phyloP scores from a whole-genome alignment of 2,113 vertebrate species.

The Gracilinanus agilis region DNA sequence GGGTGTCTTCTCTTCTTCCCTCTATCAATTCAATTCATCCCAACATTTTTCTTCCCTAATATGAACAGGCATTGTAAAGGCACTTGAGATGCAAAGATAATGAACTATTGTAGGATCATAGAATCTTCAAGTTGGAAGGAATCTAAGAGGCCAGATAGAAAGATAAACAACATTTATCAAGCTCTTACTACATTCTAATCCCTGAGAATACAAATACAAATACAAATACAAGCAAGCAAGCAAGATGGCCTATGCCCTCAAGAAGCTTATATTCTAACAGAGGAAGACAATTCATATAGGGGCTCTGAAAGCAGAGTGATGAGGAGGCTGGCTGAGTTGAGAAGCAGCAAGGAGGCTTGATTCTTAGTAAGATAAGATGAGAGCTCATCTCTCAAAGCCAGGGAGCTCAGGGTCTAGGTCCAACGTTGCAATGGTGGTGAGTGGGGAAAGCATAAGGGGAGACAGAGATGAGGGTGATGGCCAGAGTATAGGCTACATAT shows the following conservation, averaged over 20 bases:
- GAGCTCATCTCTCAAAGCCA: too few relatives aligned
- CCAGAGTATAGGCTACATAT: too few relatives aligned
- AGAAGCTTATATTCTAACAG: background rate
- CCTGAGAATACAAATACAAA: background rate
- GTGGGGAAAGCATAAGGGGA: too few relatives aligned
- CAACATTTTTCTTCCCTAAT: background rate
- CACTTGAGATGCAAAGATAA: background rate
- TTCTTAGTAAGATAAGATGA: too few relatives aligned
- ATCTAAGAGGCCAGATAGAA: background rate
- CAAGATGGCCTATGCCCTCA: background rate
- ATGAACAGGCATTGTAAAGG: background rate
- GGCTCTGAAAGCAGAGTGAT: too few relatives aligned
- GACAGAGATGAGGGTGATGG: too few relatives aligned
- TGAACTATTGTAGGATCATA: background rate
- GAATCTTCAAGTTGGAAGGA: background rate
- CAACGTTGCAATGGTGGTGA: too few relatives aligned
- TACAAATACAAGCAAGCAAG: background rate
- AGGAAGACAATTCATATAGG: background rate
- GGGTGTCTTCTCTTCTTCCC: background rate
- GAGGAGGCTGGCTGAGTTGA: too few relatives aligned
- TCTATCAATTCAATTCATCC: background rate
- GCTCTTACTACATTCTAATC: background rate
- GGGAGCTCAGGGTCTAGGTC: too few relatives aligned
- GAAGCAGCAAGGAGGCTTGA: too few relatives aligned
- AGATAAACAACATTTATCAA: background rate